Percentiles rank a stretch among this genome's conserved stretches.
These are phyloP conservation scores for Hirtodrosophila trivittata DNA, from an alignment of 2,888 invertebrate genomes.

Conservation along the genomic window DNA sequence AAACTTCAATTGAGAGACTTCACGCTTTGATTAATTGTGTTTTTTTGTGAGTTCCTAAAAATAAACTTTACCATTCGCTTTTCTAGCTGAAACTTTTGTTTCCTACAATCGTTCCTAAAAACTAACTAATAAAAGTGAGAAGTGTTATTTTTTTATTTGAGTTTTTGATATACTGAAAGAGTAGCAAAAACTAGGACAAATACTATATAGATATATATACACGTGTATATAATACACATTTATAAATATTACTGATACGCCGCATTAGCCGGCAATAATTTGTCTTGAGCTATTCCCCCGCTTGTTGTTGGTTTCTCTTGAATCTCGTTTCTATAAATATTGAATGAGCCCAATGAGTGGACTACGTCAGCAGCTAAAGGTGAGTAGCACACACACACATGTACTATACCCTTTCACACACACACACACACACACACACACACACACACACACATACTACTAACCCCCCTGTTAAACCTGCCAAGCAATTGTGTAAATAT, in stretches of 20 bases:
- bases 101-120: too few species aligned
- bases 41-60: too few species aligned
- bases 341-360: conserved; percentile 84
- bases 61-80: too few species aligned
- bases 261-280: conserved; percentile 42
- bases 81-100: too few species aligned
- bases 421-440: too few species aligned
- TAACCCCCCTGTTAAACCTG: conserved; percentile 6
- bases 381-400: conserved; percentile 54
- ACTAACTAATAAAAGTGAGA: conserved; percentile 20
- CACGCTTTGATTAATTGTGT: too few species aligned
- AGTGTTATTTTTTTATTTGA: conserved; percentile 18
- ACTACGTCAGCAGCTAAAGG: conserved; percentile 83
- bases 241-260: conserved; percentile 72
- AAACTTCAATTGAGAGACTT: too few species aligned
- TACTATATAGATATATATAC: conserved; percentile 16
- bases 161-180: not conserved
- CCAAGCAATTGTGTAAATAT: conserved; percentile 65
- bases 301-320: conserved; percentile 17
- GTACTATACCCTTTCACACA: too few species aligned
- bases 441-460: not conserved
- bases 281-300: conserved; percentile 12
- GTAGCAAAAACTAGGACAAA: conserved; percentile 41
- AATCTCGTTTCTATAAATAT: conserved; percentile 41
- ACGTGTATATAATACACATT: conserved; percentile 24